Base-by-base conservation (phyloP, 2,797 vertebrate species). In the Microhierax caerulescens region DNA sequence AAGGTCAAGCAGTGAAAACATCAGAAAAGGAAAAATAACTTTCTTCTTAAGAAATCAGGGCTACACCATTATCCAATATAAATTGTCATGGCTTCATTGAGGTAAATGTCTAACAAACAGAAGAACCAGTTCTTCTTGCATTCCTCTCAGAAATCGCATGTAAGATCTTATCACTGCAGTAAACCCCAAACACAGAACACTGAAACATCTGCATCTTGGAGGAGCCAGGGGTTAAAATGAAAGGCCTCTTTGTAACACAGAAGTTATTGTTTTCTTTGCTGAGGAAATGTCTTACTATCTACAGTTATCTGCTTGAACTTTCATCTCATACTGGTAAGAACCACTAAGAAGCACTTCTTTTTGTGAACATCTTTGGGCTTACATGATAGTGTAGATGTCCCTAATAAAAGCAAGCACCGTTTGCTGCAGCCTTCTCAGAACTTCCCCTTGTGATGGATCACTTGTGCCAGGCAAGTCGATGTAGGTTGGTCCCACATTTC, bases 171-270 rank as follows among this genome's bases (percentile, higher is more conserved):
- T 41, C 51, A 25, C 37, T 37, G 34, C n/a, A 84, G 50, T 50
- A 86, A 92, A 86, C 15, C 30, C 64, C 6, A 2, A 78, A 68
- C 34, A 85, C 69, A 78, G 43, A 95, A 54, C 28, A n/a, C 36
- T 47, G 43, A 79, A 91, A 76, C 28, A 70, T 43, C 43, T 83
- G 80, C 59, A 79, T 30, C 27, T 54, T 68, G 63, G 39, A 91
- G 65, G 45, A 70, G 36, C 41, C 57, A 65, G 61, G 22, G 41
- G 14, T 80, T 74, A 81, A 80, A 94, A 65, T 37, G 41, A 91
- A 91, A 95, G 56, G 32, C 39, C 43, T 24, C 21, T 93, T 95
- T 88, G 60, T 86, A 81, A 45, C 57, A 45, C 41, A 61, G 64
- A 72, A 82, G 14, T 67, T 85, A 73, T 2, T 60, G 27, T 57